A percentile compares a stretch with the other conserved stretches of the same genome.
Conservation (phyloP, 2,113 vertebrate genomes). For the Tachysurus vachellii region DNA sequence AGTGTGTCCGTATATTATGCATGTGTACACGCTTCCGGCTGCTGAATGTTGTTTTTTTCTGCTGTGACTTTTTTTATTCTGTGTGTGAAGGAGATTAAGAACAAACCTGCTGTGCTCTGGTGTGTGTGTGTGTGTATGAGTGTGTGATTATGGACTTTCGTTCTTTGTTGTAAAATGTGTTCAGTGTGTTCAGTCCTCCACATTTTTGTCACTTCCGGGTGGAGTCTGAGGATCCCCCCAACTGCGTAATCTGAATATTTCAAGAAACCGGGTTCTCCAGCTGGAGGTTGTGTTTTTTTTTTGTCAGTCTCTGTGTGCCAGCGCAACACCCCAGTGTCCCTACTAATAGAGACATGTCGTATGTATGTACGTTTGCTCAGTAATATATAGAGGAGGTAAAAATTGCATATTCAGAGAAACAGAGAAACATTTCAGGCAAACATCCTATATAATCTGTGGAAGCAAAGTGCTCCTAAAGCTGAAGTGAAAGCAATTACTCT, state of each 20-base stretch:
- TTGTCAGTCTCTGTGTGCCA: slow-evolving; percentile 52
- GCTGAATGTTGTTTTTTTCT: slow-evolving; percentile 58
- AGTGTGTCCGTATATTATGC: slow-evolving; percentile 57
- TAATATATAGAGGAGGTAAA: not conserved
- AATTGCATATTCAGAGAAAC: not conserved
- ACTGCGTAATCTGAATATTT: not conserved
- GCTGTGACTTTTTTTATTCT: slow-evolving; percentile 64
- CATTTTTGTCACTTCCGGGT: slow-evolving; percentile 25
- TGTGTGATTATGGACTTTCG: slow-evolving; percentile 31
- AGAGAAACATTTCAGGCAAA: slow-evolving; percentile 1
- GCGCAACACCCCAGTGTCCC: slow-evolving; percentile 12
- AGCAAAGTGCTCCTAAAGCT: slow-evolving; percentile 7
- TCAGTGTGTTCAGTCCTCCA: slow-evolving; percentile 52
- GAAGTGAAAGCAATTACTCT: not conserved
- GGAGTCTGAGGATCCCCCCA: slow-evolving; percentile 11
- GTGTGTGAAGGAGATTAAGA: slow-evolving; percentile 60
- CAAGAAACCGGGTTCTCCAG: slow-evolving; percentile 25
- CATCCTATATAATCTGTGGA: not conserved
- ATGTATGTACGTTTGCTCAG: not conserved
- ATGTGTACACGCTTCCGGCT: slow-evolving; percentile 70
- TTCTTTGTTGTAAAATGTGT: slow-evolving; percentile 51
- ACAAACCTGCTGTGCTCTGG: slow-evolving; percentile 52
- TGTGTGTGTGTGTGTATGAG: slow-evolving; percentile 41
- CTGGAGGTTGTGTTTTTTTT: slow-evolving; percentile 32
- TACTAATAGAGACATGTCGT: slow-evolving; percentile 34